A percentile compares a stretch with the other conserved stretches of the same genome.
Conservation (phyloP, 2,113 vertebrate genomes). For the Struthidea cinerea region DNA sequence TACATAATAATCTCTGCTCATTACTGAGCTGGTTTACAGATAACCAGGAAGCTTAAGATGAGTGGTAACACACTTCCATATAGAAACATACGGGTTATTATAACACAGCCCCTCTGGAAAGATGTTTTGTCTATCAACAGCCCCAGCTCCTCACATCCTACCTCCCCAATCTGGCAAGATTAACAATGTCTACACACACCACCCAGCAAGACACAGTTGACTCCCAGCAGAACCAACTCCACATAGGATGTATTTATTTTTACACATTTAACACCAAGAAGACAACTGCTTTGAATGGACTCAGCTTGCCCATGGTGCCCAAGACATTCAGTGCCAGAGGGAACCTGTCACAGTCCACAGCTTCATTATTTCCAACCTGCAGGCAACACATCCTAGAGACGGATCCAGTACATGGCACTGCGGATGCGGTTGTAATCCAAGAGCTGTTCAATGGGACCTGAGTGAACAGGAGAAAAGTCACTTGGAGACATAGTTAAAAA, state of each 20-base stretch:
- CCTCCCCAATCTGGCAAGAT: neutral
- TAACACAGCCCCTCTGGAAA: neutral
- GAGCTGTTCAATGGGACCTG: conserved; percentile 91
- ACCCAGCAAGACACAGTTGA: neutral
- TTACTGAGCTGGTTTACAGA: neutral
- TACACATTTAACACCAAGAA: neutral
- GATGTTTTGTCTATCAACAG: neutral
- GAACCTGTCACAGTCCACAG: neutral
- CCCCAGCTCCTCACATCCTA: neutral
- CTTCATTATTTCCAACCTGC: neutral
- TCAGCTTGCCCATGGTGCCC: neutral
- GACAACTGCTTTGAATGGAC: neutral
- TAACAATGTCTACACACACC: neutral
- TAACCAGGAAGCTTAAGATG: neutral
- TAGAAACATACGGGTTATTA: neutral
- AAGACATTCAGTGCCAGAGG: neutral
- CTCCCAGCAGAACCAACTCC: neutral
- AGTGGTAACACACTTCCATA: neutral
- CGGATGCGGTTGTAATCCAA: conserved; percentile 94
- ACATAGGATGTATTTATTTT: neutral
- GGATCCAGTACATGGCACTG: conserved; percentile 93
- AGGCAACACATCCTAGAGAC: conserved; percentile 73
- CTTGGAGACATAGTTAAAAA: neutral
- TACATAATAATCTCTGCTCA: neutral
- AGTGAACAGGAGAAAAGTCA: conserved; percentile 23